Evolutionary conservation across 2,888 invertebrate species (phyloP).

Genomic region (Cynaeus angustus): DNA sequence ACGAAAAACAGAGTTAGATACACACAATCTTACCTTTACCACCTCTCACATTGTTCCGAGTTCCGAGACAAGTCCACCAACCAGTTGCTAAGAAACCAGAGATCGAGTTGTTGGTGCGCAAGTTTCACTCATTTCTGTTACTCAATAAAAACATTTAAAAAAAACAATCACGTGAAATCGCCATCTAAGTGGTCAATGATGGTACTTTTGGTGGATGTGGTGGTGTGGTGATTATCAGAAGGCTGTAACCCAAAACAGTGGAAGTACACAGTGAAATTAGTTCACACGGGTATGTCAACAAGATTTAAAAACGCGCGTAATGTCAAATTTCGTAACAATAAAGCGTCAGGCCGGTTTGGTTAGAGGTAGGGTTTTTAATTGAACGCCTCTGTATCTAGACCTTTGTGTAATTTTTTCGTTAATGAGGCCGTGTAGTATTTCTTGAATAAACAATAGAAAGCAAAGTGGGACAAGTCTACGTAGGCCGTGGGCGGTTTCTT

Average conservation of each 20-base stretch:
- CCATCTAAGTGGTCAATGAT: conserved; percentile 11
- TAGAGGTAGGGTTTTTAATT: too few relatives aligned
- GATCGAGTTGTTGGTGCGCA: conserved; percentile 37
- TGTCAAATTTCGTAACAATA: conserved; percentile 6
- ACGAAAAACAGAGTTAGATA: conserved; percentile 43
- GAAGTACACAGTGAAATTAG: conserved; percentile 16
- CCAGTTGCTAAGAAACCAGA: conserved; percentile 49
- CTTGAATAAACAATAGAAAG: conserved; percentile 36
- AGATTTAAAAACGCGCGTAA: conserved; percentile 8
- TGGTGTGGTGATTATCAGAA: conserved; percentile 13
- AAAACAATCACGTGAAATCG: conserved; percentile 22
- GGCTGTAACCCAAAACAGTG: not conserved
- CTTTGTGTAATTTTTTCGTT: conserved; percentile 24
- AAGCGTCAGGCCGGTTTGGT: conserved; percentile 5
- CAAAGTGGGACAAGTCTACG: conserved; percentile 40
- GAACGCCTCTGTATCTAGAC: conserved; percentile 10
- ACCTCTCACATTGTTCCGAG: conserved; percentile 50
- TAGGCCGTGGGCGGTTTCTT: conserved; percentile 38
- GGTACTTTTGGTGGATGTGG: conserved; percentile 17
- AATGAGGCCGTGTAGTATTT: conserved; percentile 31
- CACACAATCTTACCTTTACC: conserved; percentile 49
- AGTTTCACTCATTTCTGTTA: conserved; percentile 22
- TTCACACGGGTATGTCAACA: conserved; percentile 35
- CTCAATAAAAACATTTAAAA: conserved; percentile 10
- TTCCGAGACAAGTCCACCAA: conserved; percentile 47